A percentile compares a stretch with the other conserved stretches of the same genome.
Conservation (phyloP, 2,888 invertebrate genomes). For the Lymantria dispar region DNA sequence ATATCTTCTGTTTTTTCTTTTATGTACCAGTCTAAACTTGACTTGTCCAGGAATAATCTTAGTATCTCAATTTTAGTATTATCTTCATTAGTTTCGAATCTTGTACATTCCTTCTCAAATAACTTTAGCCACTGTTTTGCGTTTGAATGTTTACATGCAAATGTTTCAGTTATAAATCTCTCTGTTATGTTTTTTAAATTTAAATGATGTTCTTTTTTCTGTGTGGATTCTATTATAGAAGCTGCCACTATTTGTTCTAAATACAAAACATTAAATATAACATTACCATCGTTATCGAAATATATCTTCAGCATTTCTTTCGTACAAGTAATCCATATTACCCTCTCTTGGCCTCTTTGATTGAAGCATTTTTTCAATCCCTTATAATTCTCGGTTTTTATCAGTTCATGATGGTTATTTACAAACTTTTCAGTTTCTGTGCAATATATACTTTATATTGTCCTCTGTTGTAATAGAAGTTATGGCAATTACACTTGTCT, state of each 20-base stretch:
- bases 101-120: not conserved
- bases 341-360: constrained; percentile 1
- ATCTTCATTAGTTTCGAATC: not conserved
- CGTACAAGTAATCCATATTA: constrained; percentile 1
- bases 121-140: not conserved
- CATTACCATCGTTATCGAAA: constrained; percentile 2
- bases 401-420: not conserved
- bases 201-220: not conserved
- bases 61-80: not conserved
- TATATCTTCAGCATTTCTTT: not conserved
- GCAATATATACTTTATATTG: not conserved
- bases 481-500: constrained; percentile 2
- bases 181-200: not conserved
- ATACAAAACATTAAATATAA: not conserved
- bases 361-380: not conserved
- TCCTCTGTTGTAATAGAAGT: constrained; percentile 4
- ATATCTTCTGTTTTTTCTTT: constrained; percentile 4
- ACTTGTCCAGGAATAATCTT: not conserved
- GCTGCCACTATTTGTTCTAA: not conserved
- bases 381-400: not conserved
- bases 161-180: not conserved
- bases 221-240: not conserved
- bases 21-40: not conserved
- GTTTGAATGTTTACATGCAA: not conserved
- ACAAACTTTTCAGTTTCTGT: not conserved